A percentile compares a stretch with the other conserved stretches of the same genome.
Conservation (phyloP, 2,113 vertebrate species). For the Tapirus terrestris region DNA sequence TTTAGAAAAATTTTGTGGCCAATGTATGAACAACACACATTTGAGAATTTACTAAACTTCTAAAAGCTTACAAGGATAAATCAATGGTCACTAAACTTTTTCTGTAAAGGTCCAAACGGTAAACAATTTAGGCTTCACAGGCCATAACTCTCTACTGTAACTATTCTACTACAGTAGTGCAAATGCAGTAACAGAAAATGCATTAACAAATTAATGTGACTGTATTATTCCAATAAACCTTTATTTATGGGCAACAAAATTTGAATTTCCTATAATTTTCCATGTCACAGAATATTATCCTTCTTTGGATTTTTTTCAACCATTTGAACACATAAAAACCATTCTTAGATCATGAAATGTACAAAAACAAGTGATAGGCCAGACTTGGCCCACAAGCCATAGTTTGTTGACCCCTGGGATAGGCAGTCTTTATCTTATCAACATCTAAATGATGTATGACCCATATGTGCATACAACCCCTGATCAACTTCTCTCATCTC, state of each 20-base stretch:
- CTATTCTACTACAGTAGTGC: neutral
- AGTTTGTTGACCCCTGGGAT: neutral
- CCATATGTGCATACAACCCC: neutral
- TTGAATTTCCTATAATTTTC: neutral
- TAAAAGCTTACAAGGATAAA: neutral
- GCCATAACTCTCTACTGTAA: neutral
- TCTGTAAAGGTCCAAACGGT: neutral
- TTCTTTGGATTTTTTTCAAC: neutral
- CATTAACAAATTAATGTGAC: neutral
- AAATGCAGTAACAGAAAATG: neutral
- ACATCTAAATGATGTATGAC: neutral
- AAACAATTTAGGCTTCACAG: neutral
- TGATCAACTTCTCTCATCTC: neutral
- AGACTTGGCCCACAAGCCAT: neutral
- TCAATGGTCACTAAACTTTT: neutral
- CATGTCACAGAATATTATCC: neutral
- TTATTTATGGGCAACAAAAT: neutral
- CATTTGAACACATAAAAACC: neutral
- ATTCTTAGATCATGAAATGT: neutral
- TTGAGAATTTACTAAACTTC: neutral
- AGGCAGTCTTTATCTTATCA: neutral
- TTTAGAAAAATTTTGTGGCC: neutral
- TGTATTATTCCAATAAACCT: neutral
- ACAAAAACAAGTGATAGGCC: neutral
- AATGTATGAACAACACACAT: neutral